Evolutionary conservation across 2,113 vertebrate species (phyloP).

Genomic region (Gnathonemus echidnorhynchus): DNA sequence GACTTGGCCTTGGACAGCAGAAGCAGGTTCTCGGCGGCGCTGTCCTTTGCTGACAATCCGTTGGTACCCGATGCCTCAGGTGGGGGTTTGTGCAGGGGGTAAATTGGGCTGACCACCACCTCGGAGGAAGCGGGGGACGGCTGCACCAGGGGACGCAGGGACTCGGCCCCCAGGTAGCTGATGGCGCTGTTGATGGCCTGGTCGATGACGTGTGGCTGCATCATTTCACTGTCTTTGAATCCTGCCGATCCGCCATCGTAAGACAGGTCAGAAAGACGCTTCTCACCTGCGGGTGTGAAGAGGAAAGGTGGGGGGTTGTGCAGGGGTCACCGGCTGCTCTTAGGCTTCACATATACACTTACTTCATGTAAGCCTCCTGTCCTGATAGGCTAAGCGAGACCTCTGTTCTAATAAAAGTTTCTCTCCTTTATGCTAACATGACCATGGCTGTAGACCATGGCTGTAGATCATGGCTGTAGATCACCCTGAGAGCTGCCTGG

Average conservation of each 20-base stretch:
- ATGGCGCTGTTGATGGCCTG: constrained; percentile 99
- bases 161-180: constrained; percentile 92
- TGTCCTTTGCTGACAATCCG: constrained; percentile 77
- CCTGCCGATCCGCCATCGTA: constrained; percentile 66
- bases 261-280: constrained; percentile 78
- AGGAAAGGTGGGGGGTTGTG: constrained; percentile 17
- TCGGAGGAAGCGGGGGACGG: constrained; percentile 77
- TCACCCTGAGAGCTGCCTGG: neutral
- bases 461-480: neutral
- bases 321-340: neutral
- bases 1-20: constrained; percentile 93
- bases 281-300: constrained; percentile 71
- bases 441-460: neutral
- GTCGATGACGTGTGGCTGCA: constrained; percentile 93
- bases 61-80: constrained; percentile 56
- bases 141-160: constrained; percentile 88
- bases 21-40: constrained; percentile 84
- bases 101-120: constrained; percentile 73
- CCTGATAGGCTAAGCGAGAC: neutral
- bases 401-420: neutral
- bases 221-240: constrained; percentile 76
- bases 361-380: neutral
- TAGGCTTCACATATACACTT: neutral
- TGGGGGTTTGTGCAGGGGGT: constrained; percentile 72
- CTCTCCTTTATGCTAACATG: neutral